Evolutionary conservation across 2,113 vertebrate genomes (phyloP).

Genomic region (Macquaria ambigua): DNA sequence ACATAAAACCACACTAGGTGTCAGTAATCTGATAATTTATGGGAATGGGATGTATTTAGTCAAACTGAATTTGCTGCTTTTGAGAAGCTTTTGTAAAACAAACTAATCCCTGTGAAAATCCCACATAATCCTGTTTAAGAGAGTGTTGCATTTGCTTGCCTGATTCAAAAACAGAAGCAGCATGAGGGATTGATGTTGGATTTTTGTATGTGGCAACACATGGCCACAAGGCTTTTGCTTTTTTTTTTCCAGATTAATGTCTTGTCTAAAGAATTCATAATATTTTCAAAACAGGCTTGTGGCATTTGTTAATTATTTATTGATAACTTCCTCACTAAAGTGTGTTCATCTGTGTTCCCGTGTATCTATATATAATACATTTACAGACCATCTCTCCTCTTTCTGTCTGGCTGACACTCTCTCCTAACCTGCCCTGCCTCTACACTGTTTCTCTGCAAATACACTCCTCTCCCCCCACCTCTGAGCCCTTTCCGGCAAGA

Average conservation of each 20-base stretch:
- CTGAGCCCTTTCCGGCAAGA: constrained; percentile 26
- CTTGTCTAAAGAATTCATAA: not conserved
- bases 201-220: constrained; percentile 9
- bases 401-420: constrained; percentile 7
- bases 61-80: constrained; percentile 48
- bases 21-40: constrained; percentile 24
- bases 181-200: constrained; percentile 37
- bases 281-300: not conserved
- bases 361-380: not conserved
- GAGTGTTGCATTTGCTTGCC: constrained; percentile 45
- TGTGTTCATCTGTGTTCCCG: not conserved
- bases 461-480: constrained; percentile 3
- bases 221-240: not conserved
- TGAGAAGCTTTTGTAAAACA: constrained; percentile 40
- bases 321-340: not conserved
- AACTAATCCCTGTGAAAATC: constrained; percentile 65
- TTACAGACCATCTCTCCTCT: not conserved
- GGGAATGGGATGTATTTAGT: constrained; percentile 27
- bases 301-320: not conserved
- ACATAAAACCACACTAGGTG: not conserved
- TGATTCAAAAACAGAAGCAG: constrained; percentile 34
- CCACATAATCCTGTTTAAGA: constrained; percentile 62
- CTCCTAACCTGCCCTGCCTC: constrained; percentile 21
- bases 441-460: constrained; percentile 38
- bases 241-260: not conserved